These are phyloP conservation scores for Notoglanidium macrostoma DNA, from an alignment of 2,797 vertebrate genomes.

Conservation along the genomic window DNA sequence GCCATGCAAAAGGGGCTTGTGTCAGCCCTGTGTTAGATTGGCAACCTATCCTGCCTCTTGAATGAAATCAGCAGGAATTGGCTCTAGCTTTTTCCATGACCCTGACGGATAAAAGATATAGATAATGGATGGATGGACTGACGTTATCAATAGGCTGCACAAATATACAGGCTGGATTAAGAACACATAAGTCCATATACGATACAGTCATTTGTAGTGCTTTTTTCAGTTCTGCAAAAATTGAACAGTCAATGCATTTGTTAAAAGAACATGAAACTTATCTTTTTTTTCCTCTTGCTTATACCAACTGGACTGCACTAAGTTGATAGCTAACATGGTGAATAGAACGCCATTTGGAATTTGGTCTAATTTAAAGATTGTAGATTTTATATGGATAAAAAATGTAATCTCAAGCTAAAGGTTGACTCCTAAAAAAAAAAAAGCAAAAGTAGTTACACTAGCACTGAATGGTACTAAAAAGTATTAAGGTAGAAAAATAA, in stretches of 20 bases:
- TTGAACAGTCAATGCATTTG: neutral
- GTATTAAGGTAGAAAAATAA: neutral
- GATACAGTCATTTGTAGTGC: neutral
- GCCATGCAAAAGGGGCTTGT: too few relatives aligned
- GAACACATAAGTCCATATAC: neutral
- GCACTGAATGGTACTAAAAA: neutral
- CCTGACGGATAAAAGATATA: too few relatives aligned
- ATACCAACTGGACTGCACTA: neutral
- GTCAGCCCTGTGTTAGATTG: too few relatives aligned
- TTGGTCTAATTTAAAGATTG: neutral
- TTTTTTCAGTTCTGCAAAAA: neutral
- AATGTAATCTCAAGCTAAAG: neutral
- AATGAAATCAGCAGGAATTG: too few relatives aligned
- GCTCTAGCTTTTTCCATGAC: too few relatives aligned
- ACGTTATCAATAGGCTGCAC: neutral
- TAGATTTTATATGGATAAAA: neutral
- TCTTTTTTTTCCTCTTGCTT: neutral
- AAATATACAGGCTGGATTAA: neutral
- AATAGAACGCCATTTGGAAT: neutral
- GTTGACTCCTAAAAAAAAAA: neutral
- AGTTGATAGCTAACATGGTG: neutral
- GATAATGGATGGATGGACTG: too few relatives aligned
- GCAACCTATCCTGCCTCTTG: too few relatives aligned
- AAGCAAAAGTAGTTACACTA: neutral
- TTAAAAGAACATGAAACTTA: neutral